phyloP scores from a whole-genome alignment of 2,888 invertebrate species.

The Camptogramma bilineatum region DNA sequence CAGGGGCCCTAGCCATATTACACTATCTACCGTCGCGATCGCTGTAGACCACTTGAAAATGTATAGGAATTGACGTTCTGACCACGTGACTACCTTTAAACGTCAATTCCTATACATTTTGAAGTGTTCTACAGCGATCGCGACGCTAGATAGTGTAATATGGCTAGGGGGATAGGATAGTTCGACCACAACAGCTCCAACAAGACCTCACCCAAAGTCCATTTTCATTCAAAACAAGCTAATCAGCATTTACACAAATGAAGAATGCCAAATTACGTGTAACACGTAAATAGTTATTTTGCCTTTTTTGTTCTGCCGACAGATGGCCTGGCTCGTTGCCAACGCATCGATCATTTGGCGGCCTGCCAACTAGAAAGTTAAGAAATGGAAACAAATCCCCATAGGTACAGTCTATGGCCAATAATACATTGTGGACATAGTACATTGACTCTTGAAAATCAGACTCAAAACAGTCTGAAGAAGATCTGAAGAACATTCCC shows the following conservation, averaged over 20 bases:
- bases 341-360: constrained; percentile 77
- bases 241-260: constrained; percentile 44
- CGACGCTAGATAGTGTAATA: no score
- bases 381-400: constrained; percentile 70
- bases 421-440: not conserved
- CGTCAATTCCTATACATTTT: no score
- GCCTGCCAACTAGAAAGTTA: constrained; percentile 65
- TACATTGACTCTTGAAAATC: constrained; percentile 1
- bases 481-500: no score
- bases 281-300: constrained; percentile 53
- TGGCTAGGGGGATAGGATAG: no score
- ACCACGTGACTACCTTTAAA: no score
- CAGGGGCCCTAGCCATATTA: no score
- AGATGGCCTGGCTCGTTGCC: constrained; percentile 71
- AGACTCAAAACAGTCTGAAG: not conserved
- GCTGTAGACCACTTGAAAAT: no score
- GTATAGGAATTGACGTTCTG: no score
- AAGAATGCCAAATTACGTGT: constrained; percentile 53
- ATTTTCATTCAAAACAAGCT: constrained; percentile 33
- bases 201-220: no score
- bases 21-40: no score
- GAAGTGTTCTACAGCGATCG: no score
- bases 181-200: no score
- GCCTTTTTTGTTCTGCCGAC: constrained; percentile 59
- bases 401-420: constrained; percentile 26